Evolutionary conservation across 2,113 vertebrate species (phyloP), one percentile per base, ranked within the genome.

Genomic region (Myrmophylax atrothorax): DNA sequence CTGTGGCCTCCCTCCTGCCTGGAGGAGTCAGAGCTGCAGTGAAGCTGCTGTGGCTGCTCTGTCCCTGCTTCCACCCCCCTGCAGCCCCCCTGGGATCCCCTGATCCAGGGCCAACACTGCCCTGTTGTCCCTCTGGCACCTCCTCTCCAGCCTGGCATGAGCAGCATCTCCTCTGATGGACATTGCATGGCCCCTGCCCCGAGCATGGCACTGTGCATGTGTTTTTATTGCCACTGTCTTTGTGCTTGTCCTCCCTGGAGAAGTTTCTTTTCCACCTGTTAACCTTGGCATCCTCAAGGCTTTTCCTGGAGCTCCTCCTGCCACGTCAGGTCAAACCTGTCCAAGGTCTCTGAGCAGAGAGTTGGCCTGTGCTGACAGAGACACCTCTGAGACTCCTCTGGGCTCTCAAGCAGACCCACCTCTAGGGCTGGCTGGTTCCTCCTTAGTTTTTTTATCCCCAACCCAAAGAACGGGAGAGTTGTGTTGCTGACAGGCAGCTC

Each of bases 81-180:
- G 52, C 68, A 68, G 83, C 86, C 69, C 56, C 67, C 52, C 33
- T 0, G 5, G 72, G 16, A 4, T 20, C 5, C 0, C 14, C 69
- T 35, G 25, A 17, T 9, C 72, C 55, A 22, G 35, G 23, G 2
- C 14, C 49, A 10, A 37, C 59, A 5, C 18, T 20, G 2, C 67
- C 31, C 37, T 5, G 69, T 37, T 37, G 42, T 40, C 60, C 67
- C 24, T 23, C 59, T 25, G 25, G 72, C 77, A 19, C 80, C 74
- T 44, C 72, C 56, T 33, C 4, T 82, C 2, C 29, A 23, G 79
- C 93, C 74, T 91, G 24, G 95, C 97, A 96, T 40, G 90, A 94
- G 90, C 75, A 22, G 94, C 69, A 94, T 97, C 97, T 96, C 97
- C 95, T 96, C 50, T 55, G 68, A 76, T 90, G 96, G 95, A 23